These are phyloP conservation scores for Harpagoxenus sublaevis DNA, from an alignment of 2,888 invertebrate genomes.

Conservation along the genomic window DNA sequence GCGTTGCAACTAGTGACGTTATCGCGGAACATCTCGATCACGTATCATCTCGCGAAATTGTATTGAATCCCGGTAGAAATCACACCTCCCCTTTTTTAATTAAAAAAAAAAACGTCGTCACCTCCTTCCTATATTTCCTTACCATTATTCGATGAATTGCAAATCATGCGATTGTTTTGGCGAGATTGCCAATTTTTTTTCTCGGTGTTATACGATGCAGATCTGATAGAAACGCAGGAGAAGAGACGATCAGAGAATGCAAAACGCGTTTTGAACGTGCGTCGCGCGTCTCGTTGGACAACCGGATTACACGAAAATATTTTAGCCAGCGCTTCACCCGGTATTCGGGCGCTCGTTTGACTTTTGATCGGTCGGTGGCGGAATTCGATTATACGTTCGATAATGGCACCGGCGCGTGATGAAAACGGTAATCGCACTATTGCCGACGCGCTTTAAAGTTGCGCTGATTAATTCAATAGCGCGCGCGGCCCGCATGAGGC, in stretches of 20 bases:
- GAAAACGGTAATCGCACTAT: conserved; percentile 45
- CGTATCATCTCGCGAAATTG: conserved; percentile 41
- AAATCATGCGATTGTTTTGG: background rate
- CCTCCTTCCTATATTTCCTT: background rate
- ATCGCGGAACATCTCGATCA: conserved; percentile 48
- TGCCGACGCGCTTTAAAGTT: conserved; percentile 28
- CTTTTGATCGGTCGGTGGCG: conserved; percentile 17
- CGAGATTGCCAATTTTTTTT: background rate
- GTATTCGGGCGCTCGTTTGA: conserved; percentile 29
- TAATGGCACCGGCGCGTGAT: conserved; percentile 33
- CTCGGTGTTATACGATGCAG: background rate
- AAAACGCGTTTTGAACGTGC: background rate
- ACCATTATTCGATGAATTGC: background rate
- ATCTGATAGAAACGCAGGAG: background rate
- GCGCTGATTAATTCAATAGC: conserved; percentile 38
- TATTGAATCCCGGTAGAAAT: conserved; percentile 26
- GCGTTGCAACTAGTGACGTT: conserved; percentile 62
- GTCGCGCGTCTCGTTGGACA: background rate
- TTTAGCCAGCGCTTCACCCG: conserved; percentile 22
- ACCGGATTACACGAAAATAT: conserved; percentile 36
- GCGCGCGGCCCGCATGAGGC: background rate
- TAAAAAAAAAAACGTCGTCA: background rate
- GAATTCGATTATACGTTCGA: conserved; percentile 41
- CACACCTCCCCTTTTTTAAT: background rate
- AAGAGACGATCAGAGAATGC: conserved; percentile 2